Evolutionary conservation across 2,113 vertebrate species (phyloP), one percentile per base, ranked within the genome.

Genomic region (Pristiophorus japonicus): DNA sequence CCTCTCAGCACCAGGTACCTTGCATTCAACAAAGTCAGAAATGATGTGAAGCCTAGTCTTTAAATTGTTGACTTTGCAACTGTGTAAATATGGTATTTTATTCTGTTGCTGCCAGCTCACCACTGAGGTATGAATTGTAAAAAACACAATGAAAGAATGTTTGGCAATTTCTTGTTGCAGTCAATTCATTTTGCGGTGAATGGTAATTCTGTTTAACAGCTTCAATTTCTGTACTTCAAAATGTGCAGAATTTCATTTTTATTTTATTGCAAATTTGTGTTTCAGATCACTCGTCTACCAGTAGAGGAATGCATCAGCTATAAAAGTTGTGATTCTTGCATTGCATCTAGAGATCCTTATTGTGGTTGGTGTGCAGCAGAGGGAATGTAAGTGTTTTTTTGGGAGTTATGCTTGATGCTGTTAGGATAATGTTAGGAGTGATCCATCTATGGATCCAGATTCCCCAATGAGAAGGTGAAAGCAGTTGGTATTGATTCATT

Each of bases 351-450:
- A 96, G 99, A 99, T 94, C 99, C 99, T 0, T 99, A 99, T 97
- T 99, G 99, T 0, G 99, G 99, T 96, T 99, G 99, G 99, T 99
- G 99, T 10, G 98, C 99, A 12, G 95, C 97, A 34, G 98, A 99
- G 97, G 98, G 98, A 97, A 97, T 96, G 98, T 99, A 97, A 97
- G 98, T 96, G 66, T 42, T 45, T 0, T 55, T 34, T 45, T 96
- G 90, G 59, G 1, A 63, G 88, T 63, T 65, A 14, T n/a, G 14
- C 18, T 8, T 92, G 34, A 63, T 91, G 4, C 27, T 91, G 59
- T 91, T 24, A 91, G 34, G 78, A 42, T 81, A 42, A 6, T 81
- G 38, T 45, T 42, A 16, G 0, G 27, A 18, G 30, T 62, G 1
- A 34, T 91, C 34, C 63, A 63, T 91, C 59, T 38, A 18, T 30